phyloP scores from a whole-genome alignment of 2,888 invertebrate species.

The Asteroscopus sphinx region DNA sequence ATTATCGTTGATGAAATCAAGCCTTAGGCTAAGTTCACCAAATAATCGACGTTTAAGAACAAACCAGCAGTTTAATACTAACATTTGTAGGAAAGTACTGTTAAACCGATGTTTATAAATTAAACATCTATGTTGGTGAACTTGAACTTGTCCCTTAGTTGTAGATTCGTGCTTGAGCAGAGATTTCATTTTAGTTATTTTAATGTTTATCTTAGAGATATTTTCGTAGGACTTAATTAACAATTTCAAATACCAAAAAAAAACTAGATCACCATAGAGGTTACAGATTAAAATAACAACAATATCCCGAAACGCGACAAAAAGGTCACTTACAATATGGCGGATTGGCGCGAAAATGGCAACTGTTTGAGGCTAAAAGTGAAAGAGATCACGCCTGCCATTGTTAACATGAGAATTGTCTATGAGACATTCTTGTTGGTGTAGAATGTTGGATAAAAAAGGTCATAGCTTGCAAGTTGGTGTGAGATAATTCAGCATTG shows the following conservation, averaged over 20 bases:
- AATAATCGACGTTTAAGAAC: too few species aligned
- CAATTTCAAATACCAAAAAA: background rate
- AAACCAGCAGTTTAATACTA: too few species aligned
- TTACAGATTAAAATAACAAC: background rate
- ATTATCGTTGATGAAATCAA: too few species aligned
- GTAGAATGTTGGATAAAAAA: slow-evolving; percentile 9
- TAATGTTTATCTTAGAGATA: background rate
- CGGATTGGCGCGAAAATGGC: slow-evolving; percentile 62
- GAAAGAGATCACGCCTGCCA: slow-evolving; percentile 81
- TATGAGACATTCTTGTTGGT: slow-evolving; percentile 30
- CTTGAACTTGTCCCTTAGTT: too few species aligned
- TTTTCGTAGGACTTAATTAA: background rate
- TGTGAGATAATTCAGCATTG: too few species aligned
- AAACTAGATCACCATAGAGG: background rate
- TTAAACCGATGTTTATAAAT: too few species aligned
- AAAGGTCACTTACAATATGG: slow-evolving; percentile 63
- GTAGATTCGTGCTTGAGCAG: too few species aligned
- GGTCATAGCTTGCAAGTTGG: background rate
- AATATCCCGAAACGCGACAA: slow-evolving; percentile 31
- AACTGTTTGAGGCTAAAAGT: slow-evolving; percentile 82
- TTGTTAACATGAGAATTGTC: slow-evolving; percentile 69
- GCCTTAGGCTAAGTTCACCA: too few species aligned
- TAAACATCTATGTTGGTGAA: too few species aligned
- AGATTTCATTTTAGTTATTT: too few species aligned
- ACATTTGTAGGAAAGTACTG: too few species aligned